Evolutionary conservation across 2,113 vertebrate species (phyloP), one percentile per base, ranked within the genome.

Genomic region (Calidris pygmaea): DNA sequence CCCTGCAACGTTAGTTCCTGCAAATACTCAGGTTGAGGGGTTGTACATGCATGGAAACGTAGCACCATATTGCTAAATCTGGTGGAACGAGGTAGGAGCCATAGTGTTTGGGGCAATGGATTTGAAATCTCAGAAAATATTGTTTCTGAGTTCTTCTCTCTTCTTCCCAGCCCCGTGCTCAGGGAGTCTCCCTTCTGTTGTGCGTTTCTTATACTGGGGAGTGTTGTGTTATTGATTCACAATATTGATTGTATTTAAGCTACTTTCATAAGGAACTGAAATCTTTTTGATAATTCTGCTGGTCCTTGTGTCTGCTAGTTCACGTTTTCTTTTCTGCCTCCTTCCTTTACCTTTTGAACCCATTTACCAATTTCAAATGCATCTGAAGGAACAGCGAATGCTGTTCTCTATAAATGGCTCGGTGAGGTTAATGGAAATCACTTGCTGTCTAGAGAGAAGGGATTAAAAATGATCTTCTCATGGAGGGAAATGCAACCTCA

Each of bases 371-470:
- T 66, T 91, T 78, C 7, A 62, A n/a, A 30, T 6, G 3, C 37
- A 39, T 47, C n/a, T 19, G 26, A 45, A 75, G 43, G 52, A 71
- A n/a, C 22, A 50, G 47, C 12, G 48, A 7, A 23, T 74, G 27
- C 37, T 9, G 1, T 11, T 62, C 34, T 32, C n/a, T 24, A 2
- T 29, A 24, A 53, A 10, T 12, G 59, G 16, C 59, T 80, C 1
- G 4, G 12, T 39, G 67, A 70, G 12, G 45, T n/a, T 43, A 3
- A 34, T 34, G 76, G 15, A 52, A n/a, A 35, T 53, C 0, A 0
- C 41, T 30, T 16, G 9, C 34, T 70, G 29, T 8, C 55, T 65
- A 9, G 59, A 74, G 68, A 47, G 41, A 66, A 80, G 14, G 10
- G 4, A 3, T 48, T 50, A 73, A 56, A 41, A 43, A 14, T 15